Percentiles rank a stretch among this genome's conserved stretches.
These are phyloP conservation scores for Oscheius myriophilus DNA, from an alignment of 2,888 invertebrate genomes.

Conservation along the genomic window DNA sequence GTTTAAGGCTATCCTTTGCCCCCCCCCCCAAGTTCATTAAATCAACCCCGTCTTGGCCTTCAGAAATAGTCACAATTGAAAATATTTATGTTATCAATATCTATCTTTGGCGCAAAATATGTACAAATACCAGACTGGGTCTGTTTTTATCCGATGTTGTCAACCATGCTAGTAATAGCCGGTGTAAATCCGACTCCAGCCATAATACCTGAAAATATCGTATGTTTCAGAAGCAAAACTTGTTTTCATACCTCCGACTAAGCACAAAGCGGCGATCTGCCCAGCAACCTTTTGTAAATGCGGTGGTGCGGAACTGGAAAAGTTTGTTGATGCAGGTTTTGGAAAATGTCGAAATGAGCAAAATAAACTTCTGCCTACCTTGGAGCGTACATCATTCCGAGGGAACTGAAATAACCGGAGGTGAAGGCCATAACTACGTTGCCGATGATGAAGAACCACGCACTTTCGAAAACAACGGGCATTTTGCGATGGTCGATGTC, in stretches of 20 bases:
- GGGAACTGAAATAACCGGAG: slow-evolving; percentile 90
- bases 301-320: slow-evolving; percentile 48
- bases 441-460: slow-evolving; percentile 72
- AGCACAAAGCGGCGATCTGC: slow-evolving; percentile 40
- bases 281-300: slow-evolving; percentile 46
- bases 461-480: slow-evolving; percentile 82
- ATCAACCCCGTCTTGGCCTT: too few relatives aligned
- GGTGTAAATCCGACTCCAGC: slow-evolving; percentile 47
- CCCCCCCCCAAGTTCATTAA: too few relatives aligned
- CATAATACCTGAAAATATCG: slow-evolving; percentile 31
- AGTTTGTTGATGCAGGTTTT: too few relatives aligned
- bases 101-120: too few relatives aligned
- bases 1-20: too few relatives aligned
- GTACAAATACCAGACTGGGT: too few relatives aligned
- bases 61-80: too few relatives aligned
- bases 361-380: slow-evolving; percentile 71
- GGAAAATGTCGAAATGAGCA: too few relatives aligned
- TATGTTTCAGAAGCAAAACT: background rate
- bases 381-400: slow-evolving; percentile 91
- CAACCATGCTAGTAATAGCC: slow-evolving; percentile 45
- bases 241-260: slow-evolving; percentile 37
- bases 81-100: too few relatives aligned
- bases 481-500: slow-evolving; percentile 73
- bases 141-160: slow-evolving; percentile 8
- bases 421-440: slow-evolving; percentile 83